These are phyloP conservation scores for Amazona vittata DNA, from an alignment of 2,113 vertebrate genomes.

Conservation along the genomic window DNA sequence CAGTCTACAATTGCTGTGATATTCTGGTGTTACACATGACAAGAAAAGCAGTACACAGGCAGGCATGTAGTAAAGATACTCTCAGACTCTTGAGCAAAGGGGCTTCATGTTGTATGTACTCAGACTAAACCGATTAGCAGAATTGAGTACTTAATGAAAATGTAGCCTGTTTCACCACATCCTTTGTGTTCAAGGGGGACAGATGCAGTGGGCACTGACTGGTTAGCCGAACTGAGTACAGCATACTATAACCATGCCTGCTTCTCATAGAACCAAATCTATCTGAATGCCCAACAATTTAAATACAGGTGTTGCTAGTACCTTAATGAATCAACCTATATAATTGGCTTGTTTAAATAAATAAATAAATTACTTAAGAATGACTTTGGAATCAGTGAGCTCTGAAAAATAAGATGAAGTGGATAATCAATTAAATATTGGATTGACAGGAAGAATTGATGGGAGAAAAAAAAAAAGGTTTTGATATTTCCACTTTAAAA, in stretches of 20 bases:
- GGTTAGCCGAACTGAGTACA: background rate
- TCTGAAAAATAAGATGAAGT: background rate
- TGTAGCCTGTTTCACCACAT: background rate
- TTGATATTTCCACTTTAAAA: background rate
- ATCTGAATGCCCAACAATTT: background rate
- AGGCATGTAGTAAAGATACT: background rate
- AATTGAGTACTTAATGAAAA: background rate
- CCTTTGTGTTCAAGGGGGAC: fast-evolving
- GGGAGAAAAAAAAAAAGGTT: background rate
- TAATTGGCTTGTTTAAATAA: background rate
- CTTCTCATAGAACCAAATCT: background rate
- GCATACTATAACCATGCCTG: background rate
- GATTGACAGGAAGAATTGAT: background rate
- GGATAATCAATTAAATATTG: background rate
- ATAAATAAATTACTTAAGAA: background rate
- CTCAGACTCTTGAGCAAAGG: background rate
- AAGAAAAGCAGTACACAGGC: background rate
- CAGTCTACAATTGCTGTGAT: background rate
- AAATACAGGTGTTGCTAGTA: background rate
- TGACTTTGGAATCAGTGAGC: background rate
- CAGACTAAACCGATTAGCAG: background rate
- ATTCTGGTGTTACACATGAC: background rate
- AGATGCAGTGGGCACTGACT: background rate
- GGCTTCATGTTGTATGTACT: background rate
- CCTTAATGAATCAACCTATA: background rate